These are phyloP conservation scores for Himalopsyche tibetana DNA, from an alignment of 2,888 invertebrate species.

Conservation along the genomic window DNA sequence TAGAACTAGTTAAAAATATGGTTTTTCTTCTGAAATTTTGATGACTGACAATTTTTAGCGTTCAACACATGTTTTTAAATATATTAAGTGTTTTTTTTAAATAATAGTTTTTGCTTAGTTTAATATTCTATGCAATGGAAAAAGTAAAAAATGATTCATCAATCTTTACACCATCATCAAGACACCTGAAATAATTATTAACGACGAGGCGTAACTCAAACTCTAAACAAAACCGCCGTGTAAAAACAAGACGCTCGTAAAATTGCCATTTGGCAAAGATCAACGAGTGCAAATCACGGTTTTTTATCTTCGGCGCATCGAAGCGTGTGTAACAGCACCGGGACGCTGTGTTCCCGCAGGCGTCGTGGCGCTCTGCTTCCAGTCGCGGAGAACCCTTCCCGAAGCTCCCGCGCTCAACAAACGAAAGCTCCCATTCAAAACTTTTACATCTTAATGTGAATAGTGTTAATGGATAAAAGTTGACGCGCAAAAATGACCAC, in stretches of 20 bases:
- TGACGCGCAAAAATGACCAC: no score
- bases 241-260: constrained; percentile 30
- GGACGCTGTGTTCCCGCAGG: constrained; percentile 16
- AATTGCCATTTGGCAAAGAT: constrained; percentile 24
- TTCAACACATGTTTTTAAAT: no score
- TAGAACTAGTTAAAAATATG: no score
- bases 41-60: no score
- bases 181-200: constrained; percentile 36
- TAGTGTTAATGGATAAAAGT: no score
- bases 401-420: constrained; percentile 34
- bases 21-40: no score
- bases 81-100: no score
- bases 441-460: background rate
- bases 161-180: background rate
- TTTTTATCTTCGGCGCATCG: constrained; percentile 33
- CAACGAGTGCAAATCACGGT: constrained; percentile 13
- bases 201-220: constrained; percentile 18
- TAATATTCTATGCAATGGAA: background rate
- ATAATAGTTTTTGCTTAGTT: background rate
- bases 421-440: background rate
- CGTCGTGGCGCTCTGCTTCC: constrained; percentile 12
- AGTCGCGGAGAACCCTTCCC: constrained; percentile 47
- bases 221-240: constrained; percentile 9
- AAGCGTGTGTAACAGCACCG: constrained; percentile 46
- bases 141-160: background rate